Evolutionary conservation across 2,888 invertebrate species (phyloP), one percentile per base, ranked within the genome.

Genomic region (Melieria omissa): DNA sequence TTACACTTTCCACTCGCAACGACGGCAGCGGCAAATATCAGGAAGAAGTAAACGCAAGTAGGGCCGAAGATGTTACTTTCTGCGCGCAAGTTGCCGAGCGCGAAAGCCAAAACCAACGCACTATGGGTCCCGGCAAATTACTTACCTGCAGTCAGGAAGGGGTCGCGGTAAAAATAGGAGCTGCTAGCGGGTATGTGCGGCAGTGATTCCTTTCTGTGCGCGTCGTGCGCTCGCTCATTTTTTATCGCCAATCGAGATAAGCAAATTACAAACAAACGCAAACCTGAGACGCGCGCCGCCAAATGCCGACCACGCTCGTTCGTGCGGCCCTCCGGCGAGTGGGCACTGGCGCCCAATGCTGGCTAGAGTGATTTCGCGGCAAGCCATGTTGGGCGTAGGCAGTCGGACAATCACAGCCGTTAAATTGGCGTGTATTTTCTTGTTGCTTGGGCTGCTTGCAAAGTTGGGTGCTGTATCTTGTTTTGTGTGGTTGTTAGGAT

Each of bases 231-330:
- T 66, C 65, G 57, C 58, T 61, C 68, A 61, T 55, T 47, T 70
- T 70, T 70, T 70, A 70, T 70, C 69, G 44, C 63, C 69, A 70
- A 70, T 70, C 69, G 63, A 70, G 63, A 70, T 70, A 70, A 70
- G 58, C 54, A 70, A 63, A 70, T 70, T 70, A 70, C 69, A 63
- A 62, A 63, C 63, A 70, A 70, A 70, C 63, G 63, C 55, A 12
- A 47, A 47, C 46, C 63, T 70, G 69, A 62, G 52, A 54, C 62
- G 55, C 16, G 49, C 65, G 14, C 29, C 29, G 29, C 29, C 6
- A 68, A 61, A 52, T 14, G 52, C 52, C 29, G 29, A 29, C 29
- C 29, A 29, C 10, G 45, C 58, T 41, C 8, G 57, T 58, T 14
- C 29, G 10, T n/a, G 5, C 12, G 12, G 44, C 12, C 12, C n/a